Evolutionary conservation across 2,797 vertebrate genomes (phyloP), one percentile per base, ranked within the genome.

Genomic region (Urophycis tenuis): DNA sequence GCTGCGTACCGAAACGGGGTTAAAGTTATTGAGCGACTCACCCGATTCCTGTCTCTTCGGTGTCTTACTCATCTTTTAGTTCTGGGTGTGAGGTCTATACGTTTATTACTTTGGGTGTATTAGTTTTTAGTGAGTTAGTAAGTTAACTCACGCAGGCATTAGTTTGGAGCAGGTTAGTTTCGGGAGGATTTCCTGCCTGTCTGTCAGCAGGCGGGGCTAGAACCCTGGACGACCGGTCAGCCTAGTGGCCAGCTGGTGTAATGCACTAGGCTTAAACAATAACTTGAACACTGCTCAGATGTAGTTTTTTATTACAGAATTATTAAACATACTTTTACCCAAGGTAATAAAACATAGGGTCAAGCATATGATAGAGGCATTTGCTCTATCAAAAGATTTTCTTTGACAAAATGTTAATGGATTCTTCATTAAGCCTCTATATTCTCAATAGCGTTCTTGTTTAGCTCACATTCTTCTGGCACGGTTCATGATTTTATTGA

Each of bases 121-220:
- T 39, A 11, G 8, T 39, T 39, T 39, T 1, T 49, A 49, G 45
- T 71, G 31, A 71, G 25, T 73, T 75, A 67, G 80, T 75, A 60
- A 22, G n/a, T 25, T 39, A 39, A 39, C 36, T 8, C n/a, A n/a
- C n/a, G n/a, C n/a, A 19, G 45, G 15, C 45, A 17, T 49, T 49
- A 60, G 22, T n/a, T 60, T 6, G 49, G 49, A 22, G 49, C 19
- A 60, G 49, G 19, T 60, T 60, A 6, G 49, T 60, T 60, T n/a
- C 49, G 17, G 49, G 49, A 60, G 19, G 74, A 89, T 87, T 91
- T 90, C 90, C 90, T 84, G 22, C 77, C 41, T 82, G n/a, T 41
- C 72, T 77, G 4, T 32, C 10, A 70, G 67, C 14, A 34, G 70
- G 70, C 70, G 70, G 70, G 32, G 31, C 70, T 14, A 34, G 15